Conservation (phyloP, 2,888 invertebrate species). For the Xiphydria camelus region DNA sequence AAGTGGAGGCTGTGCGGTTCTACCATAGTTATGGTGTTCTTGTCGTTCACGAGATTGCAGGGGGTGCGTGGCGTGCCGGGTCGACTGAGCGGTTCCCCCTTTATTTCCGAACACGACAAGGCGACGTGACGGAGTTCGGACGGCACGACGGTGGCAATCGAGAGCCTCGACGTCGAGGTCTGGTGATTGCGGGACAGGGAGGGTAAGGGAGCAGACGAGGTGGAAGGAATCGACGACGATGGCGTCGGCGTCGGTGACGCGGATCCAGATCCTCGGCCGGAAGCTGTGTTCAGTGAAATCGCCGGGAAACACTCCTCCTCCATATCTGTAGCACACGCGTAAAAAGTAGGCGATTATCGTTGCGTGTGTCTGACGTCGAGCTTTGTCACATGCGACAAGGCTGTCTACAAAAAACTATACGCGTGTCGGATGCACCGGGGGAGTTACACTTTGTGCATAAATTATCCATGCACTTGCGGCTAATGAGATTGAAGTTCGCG, state of each 20-base stretch:
- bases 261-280: constrained; percentile 48
- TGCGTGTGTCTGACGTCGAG: neutral
- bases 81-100: constrained; percentile 77
- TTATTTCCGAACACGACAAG: constrained; percentile 61
- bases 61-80: constrained; percentile 74
- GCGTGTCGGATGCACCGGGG: no score
- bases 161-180: constrained; percentile 38
- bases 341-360: neutral
- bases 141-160: constrained; percentile 43
- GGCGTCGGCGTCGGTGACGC: constrained; percentile 23
- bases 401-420: no score
- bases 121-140: constrained; percentile 45
- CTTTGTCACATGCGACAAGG: no score
- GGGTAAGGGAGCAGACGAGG: constrained; percentile 14
- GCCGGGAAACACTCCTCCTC: constrained; percentile 88
- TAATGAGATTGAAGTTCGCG: no score
- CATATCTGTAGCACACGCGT: no score
- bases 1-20: constrained; percentile 46
- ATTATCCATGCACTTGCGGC: no score
- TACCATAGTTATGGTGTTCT: constrained; percentile 41
- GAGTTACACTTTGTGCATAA: no score
- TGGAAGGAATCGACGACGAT: constrained; percentile 13
- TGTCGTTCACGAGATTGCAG: constrained; percentile 47
- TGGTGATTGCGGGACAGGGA: neutral
- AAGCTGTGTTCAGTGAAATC: constrained; percentile 71